Conservation (phyloP, 2,888 invertebrate species). For the Entomobrya proxima region DNA sequence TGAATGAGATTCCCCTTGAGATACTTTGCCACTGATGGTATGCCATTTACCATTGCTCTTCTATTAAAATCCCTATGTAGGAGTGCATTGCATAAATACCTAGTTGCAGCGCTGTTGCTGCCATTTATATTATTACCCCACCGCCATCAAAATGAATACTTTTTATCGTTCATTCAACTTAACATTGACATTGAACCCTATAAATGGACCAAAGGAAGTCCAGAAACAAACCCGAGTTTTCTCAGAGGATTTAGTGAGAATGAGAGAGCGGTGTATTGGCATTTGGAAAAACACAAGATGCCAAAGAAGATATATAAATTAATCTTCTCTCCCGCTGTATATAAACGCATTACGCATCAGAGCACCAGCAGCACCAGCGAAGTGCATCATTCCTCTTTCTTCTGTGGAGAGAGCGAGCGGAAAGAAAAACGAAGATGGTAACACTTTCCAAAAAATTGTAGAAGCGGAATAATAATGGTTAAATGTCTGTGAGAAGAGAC, state of each 20-base stretch:
- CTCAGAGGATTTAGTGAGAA: constrained; percentile 29
- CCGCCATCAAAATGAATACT: constrained; percentile 9
- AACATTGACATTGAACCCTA: constrained; percentile 47
- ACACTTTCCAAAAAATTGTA: constrained; percentile 35
- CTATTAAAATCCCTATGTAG: background rate
- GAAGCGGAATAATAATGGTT: constrained; percentile 23
- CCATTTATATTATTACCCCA: background rate
- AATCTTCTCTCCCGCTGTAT: constrained; percentile 3
- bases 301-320: constrained; percentile 44
- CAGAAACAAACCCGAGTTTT: background rate
- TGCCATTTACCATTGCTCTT: constrained; percentile 11
- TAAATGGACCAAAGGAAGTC: background rate
- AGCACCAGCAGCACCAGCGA: background rate
- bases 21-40: constrained; percentile 3
- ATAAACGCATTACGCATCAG: background rate
- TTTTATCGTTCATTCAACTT: constrained; percentile 41
- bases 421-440: constrained; percentile 3
- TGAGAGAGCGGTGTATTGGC: constrained; percentile 9
- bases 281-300: constrained; percentile 32
- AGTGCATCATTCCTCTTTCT: constrained; percentile 8
- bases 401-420: background rate
- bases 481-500: background rate
- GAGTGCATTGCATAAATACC: background rate
- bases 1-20: constrained; percentile 47
- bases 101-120: background rate